Evolutionary conservation across 1,140 invertebrate genomes (phyloP).

Genomic region (Drosophila sulfurigaster): DNA sequence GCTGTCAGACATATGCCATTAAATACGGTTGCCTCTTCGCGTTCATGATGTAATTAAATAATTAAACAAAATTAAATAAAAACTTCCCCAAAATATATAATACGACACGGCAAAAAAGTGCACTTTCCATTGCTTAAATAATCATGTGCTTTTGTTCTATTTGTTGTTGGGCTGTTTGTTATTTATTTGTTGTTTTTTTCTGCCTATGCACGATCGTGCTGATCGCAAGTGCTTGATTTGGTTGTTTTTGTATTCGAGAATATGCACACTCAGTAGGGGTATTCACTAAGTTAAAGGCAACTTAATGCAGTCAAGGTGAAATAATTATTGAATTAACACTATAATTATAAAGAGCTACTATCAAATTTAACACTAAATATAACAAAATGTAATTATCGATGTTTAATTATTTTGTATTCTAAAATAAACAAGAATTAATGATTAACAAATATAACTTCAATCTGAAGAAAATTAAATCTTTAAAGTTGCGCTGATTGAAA

Average conservation of each 20-base stretch:
- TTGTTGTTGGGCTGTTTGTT: slow-evolving; percentile 36
- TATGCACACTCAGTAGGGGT: slow-evolving; percentile 63
- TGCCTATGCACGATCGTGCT: slow-evolving; percentile 62
- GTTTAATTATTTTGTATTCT: too few relatives aligned
- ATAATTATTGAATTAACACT: not conserved
- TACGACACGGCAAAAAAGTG: slow-evolving; percentile 47
- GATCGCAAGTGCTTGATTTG: slow-evolving; percentile 77
- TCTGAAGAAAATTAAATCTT: too few relatives aligned
- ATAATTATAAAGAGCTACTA: too few relatives aligned
- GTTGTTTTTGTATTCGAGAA: slow-evolving; percentile 77
- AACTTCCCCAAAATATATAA: slow-evolving; percentile 31
- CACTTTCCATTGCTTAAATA: slow-evolving; percentile 66
- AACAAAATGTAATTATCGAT: too few relatives aligned
- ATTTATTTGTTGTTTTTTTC: slow-evolving; percentile 36
- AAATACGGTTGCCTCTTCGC: slow-evolving; percentile 35
- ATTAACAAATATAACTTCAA: too few relatives aligned
- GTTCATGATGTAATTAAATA: slow-evolving; percentile 58
- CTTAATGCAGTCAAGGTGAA: not conserved
- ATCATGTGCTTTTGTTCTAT: slow-evolving; percentile 57
- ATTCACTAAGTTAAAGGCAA: slow-evolving; percentile 31
- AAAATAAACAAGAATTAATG: too few relatives aligned
- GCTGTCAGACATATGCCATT: slow-evolving; percentile 41
- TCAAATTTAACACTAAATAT: too few relatives aligned
- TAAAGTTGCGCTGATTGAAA: too few relatives aligned
- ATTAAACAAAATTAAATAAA: slow-evolving; percentile 56